phyloP scores from a whole-genome alignment of 2,888 invertebrate species.

The Plagodis pulveraria region DNA sequence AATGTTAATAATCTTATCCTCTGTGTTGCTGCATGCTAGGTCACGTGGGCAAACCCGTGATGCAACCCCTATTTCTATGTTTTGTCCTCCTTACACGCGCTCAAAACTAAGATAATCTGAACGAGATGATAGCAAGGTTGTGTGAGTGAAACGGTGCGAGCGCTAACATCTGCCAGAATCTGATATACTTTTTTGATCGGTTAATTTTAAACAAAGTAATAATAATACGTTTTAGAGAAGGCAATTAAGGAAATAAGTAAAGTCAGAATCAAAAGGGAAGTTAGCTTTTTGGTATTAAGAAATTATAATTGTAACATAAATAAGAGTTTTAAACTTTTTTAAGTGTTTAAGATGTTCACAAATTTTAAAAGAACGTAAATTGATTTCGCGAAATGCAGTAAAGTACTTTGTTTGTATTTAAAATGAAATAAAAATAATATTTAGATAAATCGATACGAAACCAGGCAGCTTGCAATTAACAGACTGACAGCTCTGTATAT shows the following conservation, averaged over 20 bases:
- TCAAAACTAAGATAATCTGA: constrained; percentile 23
- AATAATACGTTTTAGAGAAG: constrained; percentile 42
- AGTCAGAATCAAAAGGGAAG: too few species aligned
- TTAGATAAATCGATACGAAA: too few species aligned
- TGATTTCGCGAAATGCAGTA: too few species aligned
- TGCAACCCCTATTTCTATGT: constrained; percentile 71
- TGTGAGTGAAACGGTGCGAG: constrained; percentile 64
- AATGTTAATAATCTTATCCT: neutral
- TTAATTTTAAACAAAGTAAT: constrained; percentile 60
- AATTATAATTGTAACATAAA: too few species aligned
- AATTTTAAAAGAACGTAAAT: too few species aligned
- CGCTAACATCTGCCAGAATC: constrained; percentile 78
- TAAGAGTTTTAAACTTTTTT: too few species aligned
- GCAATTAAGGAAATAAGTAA: neutral
- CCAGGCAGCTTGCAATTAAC: too few species aligned
- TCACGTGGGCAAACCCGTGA: constrained; percentile 73
- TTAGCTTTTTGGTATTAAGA: too few species aligned
- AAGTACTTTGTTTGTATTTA: too few species aligned
- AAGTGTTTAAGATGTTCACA: too few species aligned
- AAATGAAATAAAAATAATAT: too few species aligned
- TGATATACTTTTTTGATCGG: constrained; percentile 72
- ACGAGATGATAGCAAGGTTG: constrained; percentile 42
- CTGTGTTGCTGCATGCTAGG: constrained; percentile 63
- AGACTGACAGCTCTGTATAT: too few species aligned
- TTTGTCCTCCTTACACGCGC: constrained; percentile 49